Conservation (phyloP, 2,888 invertebrate species). For the Lithodes maja region DNA sequence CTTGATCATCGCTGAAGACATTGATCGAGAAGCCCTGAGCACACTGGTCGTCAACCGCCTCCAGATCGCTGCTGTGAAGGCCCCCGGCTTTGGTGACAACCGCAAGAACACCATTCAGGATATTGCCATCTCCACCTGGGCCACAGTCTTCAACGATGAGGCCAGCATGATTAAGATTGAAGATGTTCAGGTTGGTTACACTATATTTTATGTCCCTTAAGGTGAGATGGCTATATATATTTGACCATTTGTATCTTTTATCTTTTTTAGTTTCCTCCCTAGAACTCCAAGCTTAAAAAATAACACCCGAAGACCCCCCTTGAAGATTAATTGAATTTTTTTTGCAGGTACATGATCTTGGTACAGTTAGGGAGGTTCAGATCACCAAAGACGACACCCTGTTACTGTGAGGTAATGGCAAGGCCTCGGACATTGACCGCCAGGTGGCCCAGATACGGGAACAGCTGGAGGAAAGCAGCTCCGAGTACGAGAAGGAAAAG, state of each 20-base stretch:
- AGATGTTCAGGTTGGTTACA: slow-evolving; percentile 82
- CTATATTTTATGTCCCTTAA: too few relatives aligned
- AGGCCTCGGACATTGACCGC: slow-evolving; percentile 85
- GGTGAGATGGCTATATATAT: too few relatives aligned
- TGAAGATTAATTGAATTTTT: not conserved
- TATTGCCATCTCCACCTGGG: slow-evolving; percentile 95
- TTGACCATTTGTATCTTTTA: too few relatives aligned
- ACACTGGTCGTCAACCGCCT: slow-evolving; percentile 94
- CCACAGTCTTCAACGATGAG: slow-evolving; percentile 95
- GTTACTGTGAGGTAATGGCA: slow-evolving; percentile 89
- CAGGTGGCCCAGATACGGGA: slow-evolving; percentile 89
- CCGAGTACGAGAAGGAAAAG: slow-evolving; percentile 97
- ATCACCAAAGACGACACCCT: slow-evolving; percentile 97
- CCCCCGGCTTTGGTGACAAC: slow-evolving; percentile 97
- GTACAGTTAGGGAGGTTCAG: slow-evolving; percentile 91
- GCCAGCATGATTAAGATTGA: slow-evolving; percentile 92
- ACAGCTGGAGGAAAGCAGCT: slow-evolving; percentile 90
- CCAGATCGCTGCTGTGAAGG: slow-evolving; percentile 96
- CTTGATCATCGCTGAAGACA: slow-evolving; percentile 96
- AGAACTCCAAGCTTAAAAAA: too few relatives aligned
- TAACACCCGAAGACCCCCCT: too few relatives aligned
- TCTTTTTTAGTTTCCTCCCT: too few relatives aligned
- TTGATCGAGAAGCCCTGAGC: slow-evolving; percentile 95
- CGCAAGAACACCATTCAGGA: slow-evolving; percentile 93
- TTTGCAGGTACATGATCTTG: slow-evolving; percentile 75